phyloP scores from a whole-genome alignment of 2,113 vertebrate species.

The Notechis scutatus region DNA sequence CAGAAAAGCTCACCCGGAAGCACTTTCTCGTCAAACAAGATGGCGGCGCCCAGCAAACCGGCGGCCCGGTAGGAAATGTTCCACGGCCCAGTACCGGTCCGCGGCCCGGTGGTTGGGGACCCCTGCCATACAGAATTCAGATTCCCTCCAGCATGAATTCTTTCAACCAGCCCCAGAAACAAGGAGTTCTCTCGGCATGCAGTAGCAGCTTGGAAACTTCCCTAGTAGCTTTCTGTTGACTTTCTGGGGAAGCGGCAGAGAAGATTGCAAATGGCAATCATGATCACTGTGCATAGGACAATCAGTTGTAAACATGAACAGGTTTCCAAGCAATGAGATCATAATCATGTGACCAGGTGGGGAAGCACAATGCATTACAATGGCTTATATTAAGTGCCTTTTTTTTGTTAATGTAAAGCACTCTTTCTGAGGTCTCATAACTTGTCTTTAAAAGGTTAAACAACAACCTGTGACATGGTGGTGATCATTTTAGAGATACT shows the following conservation, averaged over 20 bases:
- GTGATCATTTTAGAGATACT: not conserved
- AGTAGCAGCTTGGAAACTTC: not conserved
- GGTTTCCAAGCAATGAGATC: not conserved
- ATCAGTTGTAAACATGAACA: not conserved
- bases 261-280: not conserved
- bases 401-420: too few species aligned
- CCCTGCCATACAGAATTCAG: not conserved
- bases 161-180: not conserved
- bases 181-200: not conserved
- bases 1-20: too few species aligned
- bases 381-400: too few species aligned
- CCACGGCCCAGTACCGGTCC: too few species aligned
- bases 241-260: not conserved
- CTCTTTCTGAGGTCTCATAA: not conserved
- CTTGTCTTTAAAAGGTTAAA: not conserved
- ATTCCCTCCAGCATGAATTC: not conserved
- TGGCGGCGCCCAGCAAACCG: too few species aligned
- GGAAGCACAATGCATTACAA: not conserved
- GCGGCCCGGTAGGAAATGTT: too few species aligned
- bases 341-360: not conserved
- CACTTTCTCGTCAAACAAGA: too few species aligned
- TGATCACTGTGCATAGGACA: not conserved
- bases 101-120: too few species aligned
- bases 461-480: not conserved
- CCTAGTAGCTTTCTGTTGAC: not conserved